Conservation (phyloP, 2,888 invertebrate genomes). For the Acleris literana region DNA sequence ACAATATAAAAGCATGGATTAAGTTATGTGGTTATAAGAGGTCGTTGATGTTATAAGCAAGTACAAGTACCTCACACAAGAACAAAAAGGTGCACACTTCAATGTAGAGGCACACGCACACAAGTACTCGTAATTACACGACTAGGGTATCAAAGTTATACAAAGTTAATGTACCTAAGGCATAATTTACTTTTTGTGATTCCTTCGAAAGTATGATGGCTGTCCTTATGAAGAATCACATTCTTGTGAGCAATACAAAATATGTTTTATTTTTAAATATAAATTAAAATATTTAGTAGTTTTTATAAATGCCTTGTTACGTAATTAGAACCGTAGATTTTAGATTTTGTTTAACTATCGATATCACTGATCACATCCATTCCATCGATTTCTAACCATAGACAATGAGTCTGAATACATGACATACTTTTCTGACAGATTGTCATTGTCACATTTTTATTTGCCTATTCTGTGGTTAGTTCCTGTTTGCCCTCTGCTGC, state of each 20-base stretch:
- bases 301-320: too few relatives aligned
- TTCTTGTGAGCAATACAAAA: too few relatives aligned
- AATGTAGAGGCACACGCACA: constrained; percentile 29
- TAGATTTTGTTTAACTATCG: too few relatives aligned
- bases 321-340: too few relatives aligned
- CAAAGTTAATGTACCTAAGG: constrained; percentile 14
- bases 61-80: background rate
- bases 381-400: constrained; percentile 7
- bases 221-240: background rate
- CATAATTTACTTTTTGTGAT: constrained; percentile 27
- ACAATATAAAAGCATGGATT: too few relatives aligned
- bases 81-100: constrained; percentile 28
- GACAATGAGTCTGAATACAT: background rate
- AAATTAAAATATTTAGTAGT: too few relatives aligned
- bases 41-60: background rate
- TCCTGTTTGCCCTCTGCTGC: too few relatives aligned
- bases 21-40: too few relatives aligned
- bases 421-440: background rate
- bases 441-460: background rate
- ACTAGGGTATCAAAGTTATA: constrained; percentile 34
- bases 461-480: too few relatives aligned
- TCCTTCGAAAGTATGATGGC: constrained; percentile 16
- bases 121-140: constrained; percentile 28
- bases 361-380: background rate
- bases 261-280: too few relatives aligned